Conservation (phyloP, 2,113 vertebrate genomes). For the Apeltes quadracus region DNA sequence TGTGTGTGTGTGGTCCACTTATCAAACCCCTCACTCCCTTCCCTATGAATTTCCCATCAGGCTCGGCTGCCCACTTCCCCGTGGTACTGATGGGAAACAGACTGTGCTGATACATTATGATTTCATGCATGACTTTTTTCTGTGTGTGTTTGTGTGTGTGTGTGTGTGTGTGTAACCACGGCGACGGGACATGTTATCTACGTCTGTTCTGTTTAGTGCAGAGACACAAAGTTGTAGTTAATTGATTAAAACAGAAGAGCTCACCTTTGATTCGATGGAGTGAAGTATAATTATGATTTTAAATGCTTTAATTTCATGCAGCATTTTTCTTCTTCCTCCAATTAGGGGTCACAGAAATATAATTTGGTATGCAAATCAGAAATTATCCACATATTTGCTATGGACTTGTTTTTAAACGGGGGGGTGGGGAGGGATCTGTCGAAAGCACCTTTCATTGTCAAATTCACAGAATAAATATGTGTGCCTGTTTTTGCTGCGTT, state of each 20-base stretch:
- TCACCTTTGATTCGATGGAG: neutral
- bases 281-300: neutral
- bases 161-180: neutral
- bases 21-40: slow-evolving; percentile 27
- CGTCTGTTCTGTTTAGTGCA: neutral
- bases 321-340: no score
- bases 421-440: no score
- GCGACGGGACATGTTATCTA: neutral
- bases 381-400: no score
- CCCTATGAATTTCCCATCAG: slow-evolving; percentile 57
- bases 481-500: no score
- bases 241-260: neutral
- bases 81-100: slow-evolving; percentile 51
- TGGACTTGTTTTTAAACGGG: no score
- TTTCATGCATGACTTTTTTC: slow-evolving; percentile 31
- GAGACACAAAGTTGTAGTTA: neutral
- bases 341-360: no score
- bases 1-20: slow-evolving; percentile 37
- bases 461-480: no score
- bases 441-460: no score
- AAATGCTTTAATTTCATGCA: no score
- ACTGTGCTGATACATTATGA: slow-evolving; percentile 44
- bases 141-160: slow-evolving; percentile 8
- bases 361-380: no score
- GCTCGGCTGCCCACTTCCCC: slow-evolving; percentile 46